Evolutionary conservation across 2,888 invertebrate species (phyloP).

Genomic region (Drosophila greeni): DNA sequence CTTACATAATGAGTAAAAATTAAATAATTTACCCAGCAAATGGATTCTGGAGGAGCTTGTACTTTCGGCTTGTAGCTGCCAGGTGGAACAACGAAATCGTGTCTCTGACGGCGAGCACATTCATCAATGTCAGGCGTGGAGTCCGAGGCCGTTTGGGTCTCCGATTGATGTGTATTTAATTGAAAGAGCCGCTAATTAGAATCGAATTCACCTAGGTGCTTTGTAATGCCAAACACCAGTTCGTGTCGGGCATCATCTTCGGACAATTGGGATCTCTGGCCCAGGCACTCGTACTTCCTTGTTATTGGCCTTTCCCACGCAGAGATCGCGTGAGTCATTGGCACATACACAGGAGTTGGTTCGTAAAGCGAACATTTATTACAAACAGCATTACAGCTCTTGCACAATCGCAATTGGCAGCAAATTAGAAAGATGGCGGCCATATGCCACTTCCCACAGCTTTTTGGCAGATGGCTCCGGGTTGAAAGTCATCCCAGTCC

Average conservation of each 20-base stretch:
- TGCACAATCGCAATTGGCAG: constrained; percentile 67
- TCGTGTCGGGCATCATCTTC: constrained; percentile 27
- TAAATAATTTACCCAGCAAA: constrained; percentile 63
- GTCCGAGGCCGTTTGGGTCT: constrained; percentile 43
- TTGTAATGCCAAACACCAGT: constrained; percentile 57
- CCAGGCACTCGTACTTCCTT: constrained; percentile 53
- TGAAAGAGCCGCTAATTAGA: constrained; percentile 70
- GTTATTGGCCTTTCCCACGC: constrained; percentile 72
- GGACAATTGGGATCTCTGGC: constrained; percentile 15
- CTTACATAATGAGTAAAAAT: constrained; percentile 69
- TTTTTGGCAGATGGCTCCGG: constrained; percentile 43
- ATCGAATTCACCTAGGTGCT: constrained; percentile 58
- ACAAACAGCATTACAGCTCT: constrained; percentile 45
- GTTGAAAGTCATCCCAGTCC: constrained; percentile 58
- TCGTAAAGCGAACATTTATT: constrained; percentile 72
- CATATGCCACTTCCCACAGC: constrained; percentile 46
- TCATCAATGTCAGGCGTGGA: constrained; percentile 67
- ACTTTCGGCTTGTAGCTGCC: constrained; percentile 45
- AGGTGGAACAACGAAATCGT: constrained; percentile 59
- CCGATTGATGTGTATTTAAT: constrained; percentile 70
- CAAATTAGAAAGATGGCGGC: constrained; percentile 67
- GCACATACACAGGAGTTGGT: constrained; percentile 46
- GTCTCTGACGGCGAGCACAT: constrained; percentile 56
- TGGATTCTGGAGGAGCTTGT: constrained; percentile 55
- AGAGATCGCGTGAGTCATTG: constrained; percentile 71